phyloP scores from a whole-genome alignment of 37 sponge, comb jelly and placozoan genomes.

The Beroe ovata region DNA sequence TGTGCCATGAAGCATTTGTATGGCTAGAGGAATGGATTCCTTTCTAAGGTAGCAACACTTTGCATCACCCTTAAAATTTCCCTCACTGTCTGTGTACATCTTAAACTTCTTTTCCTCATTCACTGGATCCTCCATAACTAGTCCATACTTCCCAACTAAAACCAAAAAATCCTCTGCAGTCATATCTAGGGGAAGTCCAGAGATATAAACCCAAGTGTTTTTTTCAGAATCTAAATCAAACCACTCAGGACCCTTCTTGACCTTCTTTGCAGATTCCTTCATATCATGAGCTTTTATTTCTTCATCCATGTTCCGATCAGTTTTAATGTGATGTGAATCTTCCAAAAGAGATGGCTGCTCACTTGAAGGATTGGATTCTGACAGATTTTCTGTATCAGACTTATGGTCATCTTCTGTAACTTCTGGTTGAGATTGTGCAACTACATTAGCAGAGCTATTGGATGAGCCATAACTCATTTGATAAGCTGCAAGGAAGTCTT shows the following conservation, averaged over 20 bases:
- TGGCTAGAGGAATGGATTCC: slow-evolving; percentile 85
- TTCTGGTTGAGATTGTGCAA: neutral
- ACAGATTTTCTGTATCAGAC: neutral
- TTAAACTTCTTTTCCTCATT: slow-evolving; percentile 87
- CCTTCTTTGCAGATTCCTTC: slow-evolving; percentile 44
- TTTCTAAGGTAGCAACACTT: slow-evolving; percentile 87
- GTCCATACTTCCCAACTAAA: slow-evolving; percentile 88
- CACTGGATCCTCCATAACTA: slow-evolving; percentile 83
- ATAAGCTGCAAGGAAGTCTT: slow-evolving; percentile 85
- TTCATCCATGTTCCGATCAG: neutral
- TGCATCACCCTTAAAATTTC: slow-evolving; percentile 92
- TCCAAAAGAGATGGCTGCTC: neutral
- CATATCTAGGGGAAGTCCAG: slow-evolving; percentile 78
- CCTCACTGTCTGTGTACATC: slow-evolving; percentile 81
- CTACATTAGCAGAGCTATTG: neutral
- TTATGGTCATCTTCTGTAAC: slow-evolving; percentile 33
- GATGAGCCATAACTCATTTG: slow-evolving; percentile 82
- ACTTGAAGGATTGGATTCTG: neutral
- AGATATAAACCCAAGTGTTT: slow-evolving; percentile 91
- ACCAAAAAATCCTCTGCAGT: slow-evolving; percentile 82
- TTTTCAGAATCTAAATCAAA: slow-evolving; percentile 87
- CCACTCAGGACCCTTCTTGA: slow-evolving; percentile 74
- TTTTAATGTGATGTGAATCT: too few relatives aligned
- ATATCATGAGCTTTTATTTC: neutral
- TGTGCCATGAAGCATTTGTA: slow-evolving; percentile 76